Evolutionary conservation across 2,888 invertebrate species (phyloP), one percentile per base, ranked within the genome.

Genomic region (Buathra laborator): DNA sequence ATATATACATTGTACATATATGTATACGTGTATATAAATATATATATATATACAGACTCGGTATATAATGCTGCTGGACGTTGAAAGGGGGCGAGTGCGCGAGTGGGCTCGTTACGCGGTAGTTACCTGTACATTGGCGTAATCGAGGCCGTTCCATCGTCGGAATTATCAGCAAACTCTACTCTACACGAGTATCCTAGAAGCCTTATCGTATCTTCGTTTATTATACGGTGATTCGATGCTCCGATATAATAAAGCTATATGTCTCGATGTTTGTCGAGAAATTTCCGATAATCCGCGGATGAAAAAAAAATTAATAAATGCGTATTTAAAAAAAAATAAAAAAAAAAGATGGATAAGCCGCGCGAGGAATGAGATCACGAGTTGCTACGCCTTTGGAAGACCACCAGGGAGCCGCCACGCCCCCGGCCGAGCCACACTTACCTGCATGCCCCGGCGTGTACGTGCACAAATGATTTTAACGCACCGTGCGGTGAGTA

Each of bases 321-420:
- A 37, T 24, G 24, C 24, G 37, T 48, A 46, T 46, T 46, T 48
- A 4, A 48, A 48, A 48, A 48, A 14, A 12, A 48, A 4, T 1
- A n/a, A 14, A 32, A 62, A 32, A 44, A 16, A 56, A 59, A 44
- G 24, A 14, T 59, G 16, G 12, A n/a, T 62, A n/a, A 62, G 14
- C 29, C 32, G 62, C 14, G 29, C 29, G 19, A 43, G 51, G 75
- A 44, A 16, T 12, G 48, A 68, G 71, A 62, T 67, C 24, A 14
- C 62, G 64, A 62, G 68, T 76, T 80, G 71, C 85, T 87, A 86
- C 86, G 86, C 86, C 86, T 85, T 83, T 87, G 92, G 90, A 86
- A 90, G 93, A 93, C 92, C 93, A 92, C 93, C 93, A 92, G 91
- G 91, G 90, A 92, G 92, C 91, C 90, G 92, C 91, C 92, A 92